Base-by-base conservation (phyloP, 2,888 invertebrate genomes). In the Azorinus chamasolen region DNA sequence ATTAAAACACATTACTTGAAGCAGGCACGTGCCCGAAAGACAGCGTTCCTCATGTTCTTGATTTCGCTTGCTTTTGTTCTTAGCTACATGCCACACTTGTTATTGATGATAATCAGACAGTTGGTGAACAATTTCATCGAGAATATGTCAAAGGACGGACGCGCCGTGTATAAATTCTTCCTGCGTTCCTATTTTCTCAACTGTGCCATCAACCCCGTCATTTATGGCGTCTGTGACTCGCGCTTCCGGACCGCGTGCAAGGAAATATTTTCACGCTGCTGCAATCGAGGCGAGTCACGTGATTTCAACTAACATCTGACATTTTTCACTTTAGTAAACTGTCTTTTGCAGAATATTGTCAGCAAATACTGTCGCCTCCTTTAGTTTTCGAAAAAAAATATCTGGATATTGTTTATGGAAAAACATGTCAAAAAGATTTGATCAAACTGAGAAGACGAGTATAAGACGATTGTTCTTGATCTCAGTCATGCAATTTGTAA, bases 161-260 rank as follows among this genome's bases (percentile, higher is more conserved):
- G 68, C 22, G 79, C 77, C 0, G 76, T 72, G 10, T 85, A 84
- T 50, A 75, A 75, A 12, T 80, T 87, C 57, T 82, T 84, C 41
- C 54, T 87, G 59, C 59, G 87, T 2, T 85, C 83, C 1, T 86
- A 85, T 39, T 86, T 84, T 41, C 37, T 86, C 10, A 84, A 85
- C 64, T 82, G 86, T 57, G 84, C 87, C 4, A 69, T 85, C 10
- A 88, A 88, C 54, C 87, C 88, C 0, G 61, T 88, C 22, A 85
- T 88, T 24, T 88, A 89, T 77, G 79, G 83, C 27, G 80, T 87
- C 46, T 83, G 82, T 48, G 85, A 83, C 51, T 39, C 68, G 2
- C 61, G 78, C 25, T 85, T 87, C 46, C 68, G 83, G 18, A 55
- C 50, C 2, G 79, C 68, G 10, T 78, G 73, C 22, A 69, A 59